These are phyloP conservation scores for Lypha dubia DNA, from an alignment of 2,888 invertebrate genomes.

Conservation along the genomic window DNA sequence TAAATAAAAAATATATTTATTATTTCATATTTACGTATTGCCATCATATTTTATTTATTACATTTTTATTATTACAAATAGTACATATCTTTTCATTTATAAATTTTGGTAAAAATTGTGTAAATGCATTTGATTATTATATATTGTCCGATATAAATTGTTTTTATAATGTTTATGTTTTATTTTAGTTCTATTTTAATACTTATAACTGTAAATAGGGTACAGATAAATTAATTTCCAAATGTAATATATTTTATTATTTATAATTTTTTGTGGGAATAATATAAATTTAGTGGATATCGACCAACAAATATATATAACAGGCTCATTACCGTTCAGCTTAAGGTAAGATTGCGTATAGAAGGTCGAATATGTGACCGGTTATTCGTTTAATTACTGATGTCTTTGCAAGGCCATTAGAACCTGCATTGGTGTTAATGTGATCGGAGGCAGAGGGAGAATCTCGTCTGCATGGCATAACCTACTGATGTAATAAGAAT, in stretches of 20 bases:
- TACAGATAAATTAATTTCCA: not conserved
- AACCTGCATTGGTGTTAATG: no score
- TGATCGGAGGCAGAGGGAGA: no score
- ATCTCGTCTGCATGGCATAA: no score
- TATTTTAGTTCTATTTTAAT: constrained; percentile 34
- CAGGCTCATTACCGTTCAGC: no score
- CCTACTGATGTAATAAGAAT: no score
- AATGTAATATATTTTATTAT: not conserved
- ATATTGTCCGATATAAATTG: constrained; percentile 80
- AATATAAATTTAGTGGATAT: no score
- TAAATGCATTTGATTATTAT: constrained; percentile 78
- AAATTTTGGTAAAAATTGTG: constrained; percentile 79
- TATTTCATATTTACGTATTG: constrained; percentile 5
- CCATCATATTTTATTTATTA: constrained; percentile 44
- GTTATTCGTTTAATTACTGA: no score
- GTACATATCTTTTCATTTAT: constrained; percentile 68
- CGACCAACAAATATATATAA: no score
- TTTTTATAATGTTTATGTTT: constrained; percentile 58
- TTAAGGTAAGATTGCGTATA: no score
- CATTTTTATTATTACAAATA: constrained; percentile 56
- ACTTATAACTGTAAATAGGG: not conserved
- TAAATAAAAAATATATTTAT: no score
- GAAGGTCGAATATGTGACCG: no score
- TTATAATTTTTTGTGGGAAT: not conserved
- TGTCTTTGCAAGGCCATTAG: no score